These are phyloP conservation scores for Ectemnius cavifrons DNA, from an alignment of 2,888 invertebrate species.

Conservation along the genomic window DNA sequence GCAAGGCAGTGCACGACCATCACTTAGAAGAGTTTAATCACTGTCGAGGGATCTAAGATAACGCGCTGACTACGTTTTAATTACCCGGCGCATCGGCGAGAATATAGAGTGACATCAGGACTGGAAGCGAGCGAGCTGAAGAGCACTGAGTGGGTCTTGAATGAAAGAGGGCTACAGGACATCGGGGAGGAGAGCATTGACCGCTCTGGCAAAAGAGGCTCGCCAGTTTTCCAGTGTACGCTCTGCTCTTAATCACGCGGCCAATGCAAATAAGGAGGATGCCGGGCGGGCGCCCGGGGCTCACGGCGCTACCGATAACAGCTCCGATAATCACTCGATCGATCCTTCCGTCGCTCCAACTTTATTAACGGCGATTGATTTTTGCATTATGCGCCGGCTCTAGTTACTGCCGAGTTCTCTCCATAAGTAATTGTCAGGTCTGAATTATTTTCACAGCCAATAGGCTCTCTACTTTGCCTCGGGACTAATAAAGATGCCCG, in stretches of 20 bases:
- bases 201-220: slow-evolving; percentile 46
- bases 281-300: slow-evolving; percentile 23
- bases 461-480: too few species aligned
- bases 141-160: too few species aligned
- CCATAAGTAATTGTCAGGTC: too few species aligned
- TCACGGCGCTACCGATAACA: slow-evolving; percentile 41
- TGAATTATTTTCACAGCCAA: too few species aligned
- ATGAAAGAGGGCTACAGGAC: slow-evolving; percentile 38
- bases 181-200: slow-evolving; percentile 56
- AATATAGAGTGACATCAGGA: slow-evolving; percentile 66
- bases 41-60: slow-evolving; percentile 67
- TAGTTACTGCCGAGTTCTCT: background rate
- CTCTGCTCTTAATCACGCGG: slow-evolving; percentile 55
- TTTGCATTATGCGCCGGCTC: slow-evolving; percentile 7
- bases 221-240: slow-evolving; percentile 43
- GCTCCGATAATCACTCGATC: slow-evolving; percentile 34
- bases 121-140: too few species aligned
- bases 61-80: slow-evolving; percentile 71
- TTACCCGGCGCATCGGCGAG: slow-evolving; percentile 62
- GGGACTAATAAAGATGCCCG: too few species aligned
- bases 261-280: slow-evolving; percentile 52
- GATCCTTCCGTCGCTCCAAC: slow-evolving; percentile 10
- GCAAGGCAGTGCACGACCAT: slow-evolving; percentile 29
- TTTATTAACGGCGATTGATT: slow-evolving; percentile 23
- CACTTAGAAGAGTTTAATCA: slow-evolving; percentile 63